Conservation (phyloP, 2,888 invertebrate genomes). For the Julus scanicus region DNA sequence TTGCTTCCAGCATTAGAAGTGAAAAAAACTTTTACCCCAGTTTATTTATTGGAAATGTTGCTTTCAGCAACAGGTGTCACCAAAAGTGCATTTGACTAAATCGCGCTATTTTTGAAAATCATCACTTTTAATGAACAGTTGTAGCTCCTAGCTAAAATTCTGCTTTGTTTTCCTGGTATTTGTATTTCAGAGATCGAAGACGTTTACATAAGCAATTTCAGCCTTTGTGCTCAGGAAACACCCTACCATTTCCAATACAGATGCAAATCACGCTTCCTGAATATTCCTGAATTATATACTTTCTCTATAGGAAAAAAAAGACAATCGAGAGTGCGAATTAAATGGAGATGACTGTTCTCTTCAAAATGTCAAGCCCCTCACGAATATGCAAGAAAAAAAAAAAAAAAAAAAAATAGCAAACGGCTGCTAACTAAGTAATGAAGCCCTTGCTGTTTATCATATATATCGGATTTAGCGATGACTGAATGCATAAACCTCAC, state of each 20-base stretch:
- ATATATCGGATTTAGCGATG: slow-evolving; percentile 36
- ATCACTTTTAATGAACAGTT: no score
- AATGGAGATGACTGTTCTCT: neutral
- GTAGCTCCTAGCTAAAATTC: no score
- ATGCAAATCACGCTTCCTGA: neutral
- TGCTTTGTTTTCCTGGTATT: neutral
- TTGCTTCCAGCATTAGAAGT: no score
- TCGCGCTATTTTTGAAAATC: no score
- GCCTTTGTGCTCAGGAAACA: neutral
- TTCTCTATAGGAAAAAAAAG: neutral
- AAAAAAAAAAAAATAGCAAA: neutral
- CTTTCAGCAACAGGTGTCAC: no score
- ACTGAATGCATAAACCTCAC: slow-evolving; percentile 20
- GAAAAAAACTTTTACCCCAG: no score
- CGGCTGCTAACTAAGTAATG: slow-evolving; percentile 1
- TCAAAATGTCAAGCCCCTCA: neutral
- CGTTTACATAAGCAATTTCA: neutral
- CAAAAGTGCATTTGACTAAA: no score
- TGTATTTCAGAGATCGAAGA: neutral
- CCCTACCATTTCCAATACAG: neutral
- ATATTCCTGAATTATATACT: neutral
- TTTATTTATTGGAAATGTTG: no score
- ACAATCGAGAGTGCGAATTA: neutral
- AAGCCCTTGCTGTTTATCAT: slow-evolving; percentile 49
- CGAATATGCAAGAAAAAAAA: neutral